These are phyloP conservation scores for Micoletzkya japonica DNA, from an alignment of 2,888 invertebrate species.

Conservation along the genomic window DNA sequence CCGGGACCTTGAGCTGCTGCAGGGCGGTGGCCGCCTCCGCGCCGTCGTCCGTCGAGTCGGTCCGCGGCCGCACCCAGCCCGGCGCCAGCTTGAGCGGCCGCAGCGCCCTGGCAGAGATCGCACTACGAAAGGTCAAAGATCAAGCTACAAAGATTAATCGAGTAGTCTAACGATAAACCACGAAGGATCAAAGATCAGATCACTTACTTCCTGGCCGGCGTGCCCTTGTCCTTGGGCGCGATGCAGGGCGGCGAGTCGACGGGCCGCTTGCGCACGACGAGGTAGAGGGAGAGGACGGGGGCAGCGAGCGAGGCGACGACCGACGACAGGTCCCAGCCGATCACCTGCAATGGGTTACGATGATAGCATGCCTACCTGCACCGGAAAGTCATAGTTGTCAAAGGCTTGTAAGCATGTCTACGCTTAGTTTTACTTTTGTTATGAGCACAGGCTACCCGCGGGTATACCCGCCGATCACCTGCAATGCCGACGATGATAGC, in stretches of 20 bases:
- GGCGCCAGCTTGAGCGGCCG: slow-evolving; percentile 26
- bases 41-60: slow-evolving; percentile 6
- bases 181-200: not conserved
- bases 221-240: not conserved
- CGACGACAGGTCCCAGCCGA: slow-evolving; percentile 49
- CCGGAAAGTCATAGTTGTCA: too few species aligned
- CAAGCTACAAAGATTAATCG: too few species aligned
- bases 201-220: slow-evolving; percentile 21
- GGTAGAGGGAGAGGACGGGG: slow-evolving; percentile 70
- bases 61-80: slow-evolving; percentile 23
- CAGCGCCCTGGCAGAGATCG: slow-evolving; percentile 11
- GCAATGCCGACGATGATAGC: too few species aligned
- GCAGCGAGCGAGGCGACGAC: slow-evolving; percentile 44
- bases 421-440: too few species aligned
- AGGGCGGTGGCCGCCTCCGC: slow-evolving; percentile 7
- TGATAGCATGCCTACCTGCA: too few species aligned
- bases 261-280: slow-evolving; percentile 67
- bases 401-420: too few species aligned
- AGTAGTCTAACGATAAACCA: too few species aligned
- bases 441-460: too few species aligned
- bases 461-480: too few species aligned
- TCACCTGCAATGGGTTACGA: slow-evolving; percentile 32
- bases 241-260: slow-evolving; percentile 13
- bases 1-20: slow-evolving; percentile 8
- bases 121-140: too few species aligned